Percentiles rank a stretch among this genome's conserved stretches.
phyloP scores from a whole-genome alignment of 2,888 invertebrate species.

The Nephrocerus scutellatus region DNA sequence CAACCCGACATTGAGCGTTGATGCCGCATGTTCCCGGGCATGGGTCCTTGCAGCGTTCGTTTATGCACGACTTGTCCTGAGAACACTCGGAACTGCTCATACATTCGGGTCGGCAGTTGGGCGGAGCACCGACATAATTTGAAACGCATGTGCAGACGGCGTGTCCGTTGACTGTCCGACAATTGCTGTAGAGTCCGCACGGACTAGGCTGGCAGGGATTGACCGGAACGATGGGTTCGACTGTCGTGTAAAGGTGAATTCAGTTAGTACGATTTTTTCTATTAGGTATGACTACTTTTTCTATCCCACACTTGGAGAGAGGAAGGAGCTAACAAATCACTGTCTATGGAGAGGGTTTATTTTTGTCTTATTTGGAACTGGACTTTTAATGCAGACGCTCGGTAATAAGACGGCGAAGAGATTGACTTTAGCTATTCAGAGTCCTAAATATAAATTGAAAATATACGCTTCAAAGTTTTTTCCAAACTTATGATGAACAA shows the following conservation, averaged over 20 bases:
- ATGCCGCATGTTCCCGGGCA: slow-evolving; percentile 77
- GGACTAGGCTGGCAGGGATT: slow-evolving; percentile 63
- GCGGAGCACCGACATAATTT: slow-evolving; percentile 72
- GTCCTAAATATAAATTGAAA: too few species aligned
- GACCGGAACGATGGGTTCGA: slow-evolving; percentile 36
- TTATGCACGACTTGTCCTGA: slow-evolving; percentile 71
- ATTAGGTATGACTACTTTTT: too few species aligned
- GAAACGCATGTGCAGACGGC: slow-evolving; percentile 75
- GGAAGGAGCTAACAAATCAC: too few species aligned
- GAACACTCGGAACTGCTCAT: slow-evolving; percentile 76
- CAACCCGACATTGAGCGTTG: slow-evolving; percentile 73
- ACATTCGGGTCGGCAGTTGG: slow-evolving; percentile 73
- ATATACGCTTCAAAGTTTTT: too few species aligned
- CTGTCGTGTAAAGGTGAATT: slow-evolving; percentile 25
- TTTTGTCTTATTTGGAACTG: too few species aligned
- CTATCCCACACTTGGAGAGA: too few species aligned
- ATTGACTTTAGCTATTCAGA: too few species aligned
- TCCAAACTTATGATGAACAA: too few species aligned
- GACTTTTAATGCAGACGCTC: too few species aligned
- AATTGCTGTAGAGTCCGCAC: slow-evolving; percentile 75
- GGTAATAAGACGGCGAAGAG: too few species aligned
- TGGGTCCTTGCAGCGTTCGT: slow-evolving; percentile 73
- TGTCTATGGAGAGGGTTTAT: slow-evolving; percentile 19
- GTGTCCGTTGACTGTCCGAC: slow-evolving; percentile 63
- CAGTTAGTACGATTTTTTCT: background rate